Conservation (phyloP, 2,113 vertebrate genomes). For the Cisticola juncidis region DNA sequence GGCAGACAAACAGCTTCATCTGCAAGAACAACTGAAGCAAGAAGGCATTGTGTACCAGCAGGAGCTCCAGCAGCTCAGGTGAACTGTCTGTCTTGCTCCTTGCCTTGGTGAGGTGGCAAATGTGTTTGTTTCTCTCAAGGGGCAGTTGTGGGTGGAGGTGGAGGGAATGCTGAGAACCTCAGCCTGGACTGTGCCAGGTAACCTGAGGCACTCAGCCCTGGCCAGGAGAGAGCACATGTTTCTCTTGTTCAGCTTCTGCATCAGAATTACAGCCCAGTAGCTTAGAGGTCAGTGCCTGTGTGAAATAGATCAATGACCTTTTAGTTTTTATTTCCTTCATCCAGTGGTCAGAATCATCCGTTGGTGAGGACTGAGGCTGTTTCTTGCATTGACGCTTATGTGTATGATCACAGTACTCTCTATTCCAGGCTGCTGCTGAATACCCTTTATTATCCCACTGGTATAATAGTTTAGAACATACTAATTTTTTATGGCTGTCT, state of each 20-base stretch:
- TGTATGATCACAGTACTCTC: neutral
- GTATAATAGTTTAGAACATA: neutral
- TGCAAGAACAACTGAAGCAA: conserved; percentile 65
- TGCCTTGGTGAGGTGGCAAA: neutral
- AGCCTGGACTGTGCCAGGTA: neutral
- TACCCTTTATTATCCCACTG: neutral
- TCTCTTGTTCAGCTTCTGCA: neutral
- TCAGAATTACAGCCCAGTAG: neutral
- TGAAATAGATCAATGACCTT: neutral
- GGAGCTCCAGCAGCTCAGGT: conserved; percentile 76
- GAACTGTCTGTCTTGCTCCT: neutral
- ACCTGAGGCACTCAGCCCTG: neutral
- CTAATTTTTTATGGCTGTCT: neutral
- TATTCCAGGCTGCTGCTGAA: neutral
- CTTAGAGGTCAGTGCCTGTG: neutral
- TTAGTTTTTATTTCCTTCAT: neutral
- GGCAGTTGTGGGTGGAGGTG: neutral
- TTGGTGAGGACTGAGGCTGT: neutral
- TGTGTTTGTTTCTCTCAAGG: neutral
- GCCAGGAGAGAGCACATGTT: neutral
- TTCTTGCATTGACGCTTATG: neutral
- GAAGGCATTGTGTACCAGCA: conserved; percentile 52
- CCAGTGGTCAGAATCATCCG: neutral
- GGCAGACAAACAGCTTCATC: conserved; percentile 55
- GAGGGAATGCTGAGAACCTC: neutral